Percentiles rank a stretch among this genome's conserved stretches.
phyloP scores from a whole-genome alignment of 1,140 invertebrate genomes.

The Sycophaga agraensis region DNA sequence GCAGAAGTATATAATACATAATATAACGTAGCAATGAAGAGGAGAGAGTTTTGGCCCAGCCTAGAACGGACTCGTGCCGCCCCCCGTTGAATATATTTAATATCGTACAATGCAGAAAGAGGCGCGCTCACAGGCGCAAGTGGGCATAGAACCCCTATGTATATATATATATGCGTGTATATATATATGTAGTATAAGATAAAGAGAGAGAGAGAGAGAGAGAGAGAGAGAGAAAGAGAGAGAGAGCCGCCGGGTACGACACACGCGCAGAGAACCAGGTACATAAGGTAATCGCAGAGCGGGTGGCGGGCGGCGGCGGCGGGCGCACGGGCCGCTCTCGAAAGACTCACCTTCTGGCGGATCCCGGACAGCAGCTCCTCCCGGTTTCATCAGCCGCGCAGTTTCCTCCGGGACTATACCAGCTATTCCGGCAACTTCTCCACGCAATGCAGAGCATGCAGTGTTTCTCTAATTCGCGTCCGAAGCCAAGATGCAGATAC shows the following conservation, averaged over 20 bases:
- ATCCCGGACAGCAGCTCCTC: no score
- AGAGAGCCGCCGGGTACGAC: background rate
- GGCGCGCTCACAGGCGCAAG: background rate
- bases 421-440: background rate
- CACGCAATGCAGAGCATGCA: slow-evolving; percentile 34
- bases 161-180: no score
- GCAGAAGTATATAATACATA: slow-evolving; percentile 44
- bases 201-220: no score
- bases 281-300: no score
- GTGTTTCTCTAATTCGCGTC: slow-evolving; percentile 30
- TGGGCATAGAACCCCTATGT: no score
- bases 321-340: background rate
- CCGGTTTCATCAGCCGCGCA: background rate
- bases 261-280: background rate
- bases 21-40: slow-evolving; percentile 51
- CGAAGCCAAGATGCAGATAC: slow-evolving; percentile 28
- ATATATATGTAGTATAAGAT: no score
- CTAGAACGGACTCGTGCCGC: slow-evolving; percentile 50
- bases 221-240: no score
- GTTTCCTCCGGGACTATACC: background rate
- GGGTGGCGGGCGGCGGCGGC: no score
- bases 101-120: no score
- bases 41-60: slow-evolving; percentile 53
- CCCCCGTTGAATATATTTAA: slow-evolving; percentile 32
- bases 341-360: slow-evolving; percentile 9